Percentiles rank a stretch among this genome's conserved stretches.
phyloP scores from a whole-genome alignment of 2,888 invertebrate genomes.

The Bimastos eiseni region DNA sequence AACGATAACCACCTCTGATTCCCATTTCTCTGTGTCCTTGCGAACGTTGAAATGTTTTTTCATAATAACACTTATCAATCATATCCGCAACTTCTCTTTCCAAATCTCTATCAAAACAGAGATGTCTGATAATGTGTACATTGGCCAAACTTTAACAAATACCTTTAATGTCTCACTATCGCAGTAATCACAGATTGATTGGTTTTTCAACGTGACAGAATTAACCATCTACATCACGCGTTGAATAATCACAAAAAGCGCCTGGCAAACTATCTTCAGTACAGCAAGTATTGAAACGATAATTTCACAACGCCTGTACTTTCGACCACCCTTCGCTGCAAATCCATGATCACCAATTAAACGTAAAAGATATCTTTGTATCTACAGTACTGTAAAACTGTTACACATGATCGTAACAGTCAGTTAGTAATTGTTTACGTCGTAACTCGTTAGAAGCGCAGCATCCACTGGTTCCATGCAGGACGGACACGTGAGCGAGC shows the following conservation, averaged over 20 bases:
- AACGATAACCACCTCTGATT: no score
- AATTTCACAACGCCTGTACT: not conserved
- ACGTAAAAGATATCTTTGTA: not conserved
- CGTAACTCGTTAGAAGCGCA: conserved; percentile 70
- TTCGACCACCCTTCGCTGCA: not conserved
- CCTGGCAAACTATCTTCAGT: not conserved
- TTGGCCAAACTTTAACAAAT: not conserved
- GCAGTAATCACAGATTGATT: not conserved
- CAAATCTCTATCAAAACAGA: no score
- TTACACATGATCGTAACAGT: conserved; percentile 7
- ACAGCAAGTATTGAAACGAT: not conserved
- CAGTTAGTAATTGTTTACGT: conserved; percentile 38
- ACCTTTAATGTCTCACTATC: not conserved
- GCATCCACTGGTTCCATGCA: conserved; percentile 92
- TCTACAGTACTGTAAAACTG: not conserved
- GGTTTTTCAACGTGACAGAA: not conserved
- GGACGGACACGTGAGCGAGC: conserved; percentile 86
- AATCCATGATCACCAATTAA: not conserved
- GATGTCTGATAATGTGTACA: no score
- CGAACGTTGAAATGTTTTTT: no score
- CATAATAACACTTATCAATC: no score
- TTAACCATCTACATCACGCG: not conserved
- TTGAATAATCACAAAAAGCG: not conserved
- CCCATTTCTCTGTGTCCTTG: no score
- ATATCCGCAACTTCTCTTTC: no score